phyloP scores from a whole-genome alignment of 1,140 invertebrate species.

The Dryas iulia region DNA sequence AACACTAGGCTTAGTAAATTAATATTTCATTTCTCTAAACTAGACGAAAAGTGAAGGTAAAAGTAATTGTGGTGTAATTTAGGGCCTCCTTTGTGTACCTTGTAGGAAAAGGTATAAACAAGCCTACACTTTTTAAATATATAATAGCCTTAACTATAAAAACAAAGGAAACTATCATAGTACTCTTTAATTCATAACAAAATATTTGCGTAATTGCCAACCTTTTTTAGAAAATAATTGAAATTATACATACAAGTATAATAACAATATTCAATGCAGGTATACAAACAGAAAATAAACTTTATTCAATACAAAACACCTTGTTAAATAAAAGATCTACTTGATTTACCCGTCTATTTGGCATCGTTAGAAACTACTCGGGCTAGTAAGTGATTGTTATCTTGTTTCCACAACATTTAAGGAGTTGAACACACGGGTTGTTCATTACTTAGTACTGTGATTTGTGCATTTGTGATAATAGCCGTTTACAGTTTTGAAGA shows the following conservation, averaged over 20 bases:
- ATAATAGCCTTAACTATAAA: too few relatives aligned
- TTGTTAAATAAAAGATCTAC: background rate
- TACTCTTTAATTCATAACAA: too few relatives aligned
- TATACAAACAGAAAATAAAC: background rate
- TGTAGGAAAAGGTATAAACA: too few relatives aligned
- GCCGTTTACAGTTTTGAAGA: background rate
- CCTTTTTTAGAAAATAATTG: too few relatives aligned
- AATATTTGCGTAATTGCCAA: too few relatives aligned
- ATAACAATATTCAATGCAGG: background rate
- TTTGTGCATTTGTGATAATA: background rate
- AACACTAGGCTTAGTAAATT: background rate
- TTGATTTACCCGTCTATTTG: background rate
- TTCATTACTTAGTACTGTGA: background rate
- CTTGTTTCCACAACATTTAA: constrained; percentile 21
- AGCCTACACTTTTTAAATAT: too few relatives aligned
- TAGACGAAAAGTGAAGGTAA: too few relatives aligned
- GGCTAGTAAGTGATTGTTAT: constrained; percentile 18
- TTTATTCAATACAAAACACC: background rate
- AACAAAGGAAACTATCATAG: too few relatives aligned
- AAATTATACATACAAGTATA: background rate
- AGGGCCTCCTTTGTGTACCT: too few relatives aligned
- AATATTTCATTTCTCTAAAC: too few relatives aligned
- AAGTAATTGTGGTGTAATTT: too few relatives aligned
- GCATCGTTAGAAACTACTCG: constrained; percentile 6
- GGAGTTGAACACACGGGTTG: background rate